Evolutionary conservation across 2,888 invertebrate genomes (phyloP).

Genomic region (Eilema depressum): DNA sequence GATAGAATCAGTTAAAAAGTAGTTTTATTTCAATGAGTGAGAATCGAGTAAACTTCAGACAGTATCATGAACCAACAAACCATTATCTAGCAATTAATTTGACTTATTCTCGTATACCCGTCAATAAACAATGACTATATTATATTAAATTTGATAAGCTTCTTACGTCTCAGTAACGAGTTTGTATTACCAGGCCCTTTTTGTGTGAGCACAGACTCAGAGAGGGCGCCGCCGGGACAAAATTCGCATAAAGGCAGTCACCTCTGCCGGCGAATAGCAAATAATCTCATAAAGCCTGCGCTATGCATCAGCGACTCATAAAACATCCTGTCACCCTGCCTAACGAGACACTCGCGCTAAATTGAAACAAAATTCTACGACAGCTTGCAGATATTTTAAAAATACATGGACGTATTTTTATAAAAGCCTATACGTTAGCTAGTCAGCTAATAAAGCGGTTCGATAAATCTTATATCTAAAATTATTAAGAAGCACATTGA

Average conservation of each 20-base stretch:
- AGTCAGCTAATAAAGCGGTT: background rate
- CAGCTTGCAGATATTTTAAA: too few relatives aligned
- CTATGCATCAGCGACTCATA: constrained; percentile 5
- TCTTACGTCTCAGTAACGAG: background rate
- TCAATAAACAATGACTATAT: background rate
- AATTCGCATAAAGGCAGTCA: constrained; percentile 2
- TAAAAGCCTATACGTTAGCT: background rate
- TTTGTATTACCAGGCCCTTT: background rate
- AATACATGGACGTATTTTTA: background rate
- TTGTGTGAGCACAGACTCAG: background rate
- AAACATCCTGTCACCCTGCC: constrained; percentile 1
- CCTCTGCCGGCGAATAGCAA: constrained; percentile 1
- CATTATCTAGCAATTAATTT: too few relatives aligned
- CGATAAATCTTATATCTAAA: background rate
- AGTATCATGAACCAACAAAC: background rate
- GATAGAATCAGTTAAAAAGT: too few relatives aligned
- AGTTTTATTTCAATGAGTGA: too few relatives aligned
- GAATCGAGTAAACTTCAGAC: too few relatives aligned
- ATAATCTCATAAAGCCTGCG: constrained; percentile 6
- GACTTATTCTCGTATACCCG: background rate
- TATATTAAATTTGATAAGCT: background rate
- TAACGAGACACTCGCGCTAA: background rate
- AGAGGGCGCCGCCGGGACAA: background rate
- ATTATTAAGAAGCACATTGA: background rate
- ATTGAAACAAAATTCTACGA: background rate